A percentile compares a stretch with the other conserved stretches of the same genome.
Evolutionary conservation across 2,113 vertebrate genomes (phyloP).

Genomic region (Phalacrocorax aristotelis): DNA sequence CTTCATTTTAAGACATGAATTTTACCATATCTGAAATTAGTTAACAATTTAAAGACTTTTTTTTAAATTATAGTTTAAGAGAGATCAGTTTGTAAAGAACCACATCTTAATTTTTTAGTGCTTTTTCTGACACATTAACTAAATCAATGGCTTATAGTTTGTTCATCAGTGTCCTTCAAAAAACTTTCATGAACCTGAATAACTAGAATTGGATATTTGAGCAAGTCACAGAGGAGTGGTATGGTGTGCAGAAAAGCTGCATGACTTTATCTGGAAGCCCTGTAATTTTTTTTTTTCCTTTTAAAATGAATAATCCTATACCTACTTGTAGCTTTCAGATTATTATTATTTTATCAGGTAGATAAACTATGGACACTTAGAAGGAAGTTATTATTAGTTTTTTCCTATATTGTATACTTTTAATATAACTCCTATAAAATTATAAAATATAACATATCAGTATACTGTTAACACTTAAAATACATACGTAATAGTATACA

Average conservation of each 20-base stretch:
- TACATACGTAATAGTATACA: background rate
- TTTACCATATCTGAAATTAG: background rate
- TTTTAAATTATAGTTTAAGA: background rate
- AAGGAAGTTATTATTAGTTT: background rate
- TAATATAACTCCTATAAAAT: background rate
- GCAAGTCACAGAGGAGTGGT: background rate
- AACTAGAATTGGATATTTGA: background rate
- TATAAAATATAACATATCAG: background rate
- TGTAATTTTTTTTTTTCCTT: background rate
- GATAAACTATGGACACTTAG: no score
- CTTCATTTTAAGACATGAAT: background rate
- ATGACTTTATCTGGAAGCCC: background rate
- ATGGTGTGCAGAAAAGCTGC: background rate
- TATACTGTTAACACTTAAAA: background rate
- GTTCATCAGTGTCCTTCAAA: background rate
- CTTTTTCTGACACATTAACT: background rate
- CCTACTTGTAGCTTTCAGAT: background rate
- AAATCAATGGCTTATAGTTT: background rate
- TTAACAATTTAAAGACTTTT: background rate
- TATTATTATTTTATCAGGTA: background rate
- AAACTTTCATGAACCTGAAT: background rate
- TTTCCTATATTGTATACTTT: background rate
- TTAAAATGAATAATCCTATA: background rate
- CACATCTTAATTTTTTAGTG: background rate
- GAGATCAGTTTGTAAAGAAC: background rate